Evolutionary conservation across 2,888 invertebrate genomes (phyloP), one percentile per base, ranked within the genome.

Genomic region (Apomyelois bistriatella): DNA sequence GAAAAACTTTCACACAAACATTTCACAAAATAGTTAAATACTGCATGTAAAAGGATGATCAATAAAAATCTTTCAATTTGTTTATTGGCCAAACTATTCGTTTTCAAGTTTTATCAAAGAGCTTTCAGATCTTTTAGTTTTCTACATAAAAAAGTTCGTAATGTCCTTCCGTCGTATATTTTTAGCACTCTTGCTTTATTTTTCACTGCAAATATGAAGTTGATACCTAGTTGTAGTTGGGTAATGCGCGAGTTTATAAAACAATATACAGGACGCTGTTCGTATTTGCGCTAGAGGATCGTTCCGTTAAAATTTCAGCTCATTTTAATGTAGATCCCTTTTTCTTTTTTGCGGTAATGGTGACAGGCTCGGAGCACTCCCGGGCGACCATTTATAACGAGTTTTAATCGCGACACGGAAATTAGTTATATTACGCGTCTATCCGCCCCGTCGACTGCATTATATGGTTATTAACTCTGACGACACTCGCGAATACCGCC

Each of bases 381-480:
- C 71, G 32, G 52, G 69, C 65, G 66, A 72, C 72, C 73, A 76
- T 82, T 84, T 82, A 76, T 79, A 79, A 82, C 75, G 76, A 78
- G 74, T 77, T 82, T 79, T 81, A 82, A 83, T 80, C 76, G 75
- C 66, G 73, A 75, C 76, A 68, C 72, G 76, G 75, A 81, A 79
- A 84, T 83, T 79, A 79, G 76, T 77, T 79, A 72, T 72, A 77
- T 78, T 77, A 73, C 62, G 66, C 68, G 64, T 74, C 70, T 74
- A 76, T 75, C 70, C 68, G 67, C 60, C 57, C 60, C 66, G 63
- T 57, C 64, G 66, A 64, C 69, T 72, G 63, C 71, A 74, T 76
- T 76, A 73, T 77, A 73, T 71, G 72, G 70, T 65, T 74, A 75
- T 76, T 79, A 77, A 74, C 66, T 73, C 64, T 64, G 67, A 67